Base-by-base conservation (phyloP, 2,888 invertebrate species). In the Iselma pallidipennis region DNA sequence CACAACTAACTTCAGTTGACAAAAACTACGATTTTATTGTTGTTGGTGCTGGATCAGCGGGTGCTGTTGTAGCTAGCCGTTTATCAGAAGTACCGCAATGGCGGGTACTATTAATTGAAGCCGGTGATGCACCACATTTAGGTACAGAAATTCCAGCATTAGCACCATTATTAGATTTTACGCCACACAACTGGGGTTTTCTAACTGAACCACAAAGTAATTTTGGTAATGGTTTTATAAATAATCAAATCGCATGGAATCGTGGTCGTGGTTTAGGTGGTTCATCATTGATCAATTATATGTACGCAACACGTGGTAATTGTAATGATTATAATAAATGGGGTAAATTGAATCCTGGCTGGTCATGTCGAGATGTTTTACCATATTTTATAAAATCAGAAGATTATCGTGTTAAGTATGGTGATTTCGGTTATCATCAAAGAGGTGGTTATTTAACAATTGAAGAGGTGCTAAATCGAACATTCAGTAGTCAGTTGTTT, bases 301-400 rank as follows among this genome's bases (percentile, higher is more conserved):
- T 87, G 87, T 83, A 84, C 71, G 86, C 86, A 73, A 82, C 84
- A 1, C 77, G 87, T 45, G 87, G 87, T 0, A 84, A 86, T 73
- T 86, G 85, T 2, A 80, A 82, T 9, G 91, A 92, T 73, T 93
- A 90, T 81, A 89, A 93, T 73, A 80, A 84, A 78, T 92, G 87
- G 87, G 87, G 85, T 6, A 33, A 26, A 31, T 26, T n/a, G 23
- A 84, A 83, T 65, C 75, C 78, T 4, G 87, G 87, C 2, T 87
- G 87, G 87, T 71, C 73, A 9, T 80, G 76, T 68, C 61, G 73
- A 26, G 78, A 79, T 14, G 79, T 85, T 0, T 73, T 85, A 4
- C 83, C 74, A 4, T 78, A 79, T 58, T 80, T 78, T 64, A 68
- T 72, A 50, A 78, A 77, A 67, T 71, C 76, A 0, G 81, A 81